Evolutionary conservation across 1,140 invertebrate genomes (phyloP).

Genomic region (Zaprionus tsacasi): DNA sequence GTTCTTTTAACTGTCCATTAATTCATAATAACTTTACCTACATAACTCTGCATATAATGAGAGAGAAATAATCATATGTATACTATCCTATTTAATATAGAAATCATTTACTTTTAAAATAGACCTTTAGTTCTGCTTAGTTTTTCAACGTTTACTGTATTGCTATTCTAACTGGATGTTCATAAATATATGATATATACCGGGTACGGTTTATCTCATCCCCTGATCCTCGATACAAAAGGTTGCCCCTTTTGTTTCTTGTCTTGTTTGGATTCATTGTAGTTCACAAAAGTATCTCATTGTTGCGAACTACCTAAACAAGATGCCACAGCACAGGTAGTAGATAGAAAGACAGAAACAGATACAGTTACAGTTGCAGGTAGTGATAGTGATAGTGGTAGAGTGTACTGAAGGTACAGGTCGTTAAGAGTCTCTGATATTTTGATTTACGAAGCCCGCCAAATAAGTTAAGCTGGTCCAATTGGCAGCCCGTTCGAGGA

Average conservation of each 20-base stretch:
- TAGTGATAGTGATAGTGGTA: neutral
- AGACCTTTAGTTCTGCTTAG: neutral
- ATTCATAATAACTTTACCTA: no score
- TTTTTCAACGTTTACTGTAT: neutral
- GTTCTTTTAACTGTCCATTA: no score
- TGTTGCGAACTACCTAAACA: neutral
- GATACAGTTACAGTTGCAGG: neutral
- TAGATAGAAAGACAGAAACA: no score
- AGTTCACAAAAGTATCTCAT: neutral
- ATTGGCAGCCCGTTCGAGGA: slow-evolving; percentile 29
- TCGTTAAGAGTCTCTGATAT: neutral
- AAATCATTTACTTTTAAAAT: neutral
- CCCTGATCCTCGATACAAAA: neutral
- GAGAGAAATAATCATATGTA: neutral
- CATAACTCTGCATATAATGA: neutral
- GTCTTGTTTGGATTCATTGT: slow-evolving; percentile 2
- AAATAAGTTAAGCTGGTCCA: slow-evolving; percentile 27
- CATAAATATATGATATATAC: neutral
- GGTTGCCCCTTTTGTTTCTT: neutral
- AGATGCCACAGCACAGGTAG: neutral
- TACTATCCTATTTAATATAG: neutral
- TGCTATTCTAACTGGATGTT: neutral
- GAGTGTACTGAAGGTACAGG: neutral
- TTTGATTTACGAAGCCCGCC: slow-evolving; percentile 27
- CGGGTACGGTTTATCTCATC: neutral